These are phyloP conservation scores for Drosophila kikkawai DNA, from an alignment of 1,140 invertebrate genomes.

Conservation along the genomic window DNA sequence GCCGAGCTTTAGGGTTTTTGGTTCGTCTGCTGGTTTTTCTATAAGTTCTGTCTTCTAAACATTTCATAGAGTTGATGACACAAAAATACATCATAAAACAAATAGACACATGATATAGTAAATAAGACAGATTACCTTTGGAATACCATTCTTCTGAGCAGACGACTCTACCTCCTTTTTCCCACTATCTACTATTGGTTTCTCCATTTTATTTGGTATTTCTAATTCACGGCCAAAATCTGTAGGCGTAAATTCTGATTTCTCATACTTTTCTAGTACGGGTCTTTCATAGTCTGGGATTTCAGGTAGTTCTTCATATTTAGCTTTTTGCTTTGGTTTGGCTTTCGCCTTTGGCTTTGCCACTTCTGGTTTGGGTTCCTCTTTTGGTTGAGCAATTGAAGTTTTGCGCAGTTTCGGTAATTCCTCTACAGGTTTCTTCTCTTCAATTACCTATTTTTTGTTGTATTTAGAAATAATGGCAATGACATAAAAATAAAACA, in stretches of 20 bases:
- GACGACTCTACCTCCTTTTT: constrained; percentile 59
- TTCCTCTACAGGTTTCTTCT: constrained; percentile 65
- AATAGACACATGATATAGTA: background rate
- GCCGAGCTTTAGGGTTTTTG: constrained; percentile 66
- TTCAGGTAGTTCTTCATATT: constrained; percentile 90
- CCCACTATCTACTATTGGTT: constrained; percentile 59
- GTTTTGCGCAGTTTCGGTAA: constrained; percentile 83
- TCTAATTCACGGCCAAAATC: constrained; percentile 76
- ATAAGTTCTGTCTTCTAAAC: constrained; percentile 59
- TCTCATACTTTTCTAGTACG: constrained; percentile 87
- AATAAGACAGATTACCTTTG: constrained; percentile 64
- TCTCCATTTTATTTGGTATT: constrained; percentile 81
- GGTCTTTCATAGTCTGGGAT: constrained; percentile 89
- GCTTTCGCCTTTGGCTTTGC: constrained; percentile 86
- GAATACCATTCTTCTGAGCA: constrained; percentile 63
- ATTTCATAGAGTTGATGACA: constrained; percentile 3
- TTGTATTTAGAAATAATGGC: background rate
- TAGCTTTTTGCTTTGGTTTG: constrained; percentile 86
- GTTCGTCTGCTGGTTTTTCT: constrained; percentile 47
- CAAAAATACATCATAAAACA: background rate
- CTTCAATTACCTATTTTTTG: constrained; percentile 54
- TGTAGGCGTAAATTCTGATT: constrained; percentile 81
- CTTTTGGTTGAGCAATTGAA: constrained; percentile 64
- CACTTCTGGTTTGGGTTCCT: constrained; percentile 67
- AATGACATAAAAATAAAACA: background rate